phyloP scores from a whole-genome alignment of 53 echinoderm and acorn worm genomes.

The Astropecten irregularis region DNA sequence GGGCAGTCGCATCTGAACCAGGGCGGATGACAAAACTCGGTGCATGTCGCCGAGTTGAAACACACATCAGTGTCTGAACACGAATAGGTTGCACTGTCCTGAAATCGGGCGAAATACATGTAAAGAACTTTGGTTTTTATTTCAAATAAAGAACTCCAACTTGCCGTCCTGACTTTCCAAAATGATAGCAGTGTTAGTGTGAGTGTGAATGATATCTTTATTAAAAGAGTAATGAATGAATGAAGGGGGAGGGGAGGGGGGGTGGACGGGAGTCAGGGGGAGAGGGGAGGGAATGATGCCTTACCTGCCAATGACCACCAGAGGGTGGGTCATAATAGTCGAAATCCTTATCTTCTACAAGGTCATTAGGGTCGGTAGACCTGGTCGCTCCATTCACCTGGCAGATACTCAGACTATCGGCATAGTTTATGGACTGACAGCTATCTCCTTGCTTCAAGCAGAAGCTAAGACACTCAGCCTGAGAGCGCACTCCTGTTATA shows the following conservation, averaged over 20 bases:
- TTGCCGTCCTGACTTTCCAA: no score
- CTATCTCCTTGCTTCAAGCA: conserved; percentile 57
- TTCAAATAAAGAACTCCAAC: no score
- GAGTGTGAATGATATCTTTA: no score
- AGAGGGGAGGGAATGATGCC: no score
- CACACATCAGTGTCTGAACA: conserved; percentile 59
- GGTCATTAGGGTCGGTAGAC: conserved; percentile 56
- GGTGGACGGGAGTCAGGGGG: no score
- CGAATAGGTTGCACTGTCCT: conserved; percentile 35
- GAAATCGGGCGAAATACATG: no score
- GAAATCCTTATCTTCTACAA: conserved; percentile 61
- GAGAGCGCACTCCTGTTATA: conserved; percentile 59
- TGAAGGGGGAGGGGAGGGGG: no score
- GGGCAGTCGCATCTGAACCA: conserved; percentile 73
- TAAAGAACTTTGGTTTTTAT: no score
- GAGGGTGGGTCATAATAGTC: conserved; percentile 73
- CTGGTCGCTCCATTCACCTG: conserved; percentile 74
- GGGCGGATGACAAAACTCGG: conserved; percentile 79
- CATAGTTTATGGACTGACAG: conserved; percentile 76
- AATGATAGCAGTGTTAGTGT: no score
- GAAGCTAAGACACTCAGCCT: conserved; percentile 58
- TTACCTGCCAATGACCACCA: conserved; percentile 71
- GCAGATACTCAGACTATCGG: conserved; percentile 54
- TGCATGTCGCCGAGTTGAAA: conserved; percentile 65
- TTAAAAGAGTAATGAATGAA: no score